Base-by-base conservation (phyloP, 2,797 vertebrate species). In the Esox lucius region DNA sequence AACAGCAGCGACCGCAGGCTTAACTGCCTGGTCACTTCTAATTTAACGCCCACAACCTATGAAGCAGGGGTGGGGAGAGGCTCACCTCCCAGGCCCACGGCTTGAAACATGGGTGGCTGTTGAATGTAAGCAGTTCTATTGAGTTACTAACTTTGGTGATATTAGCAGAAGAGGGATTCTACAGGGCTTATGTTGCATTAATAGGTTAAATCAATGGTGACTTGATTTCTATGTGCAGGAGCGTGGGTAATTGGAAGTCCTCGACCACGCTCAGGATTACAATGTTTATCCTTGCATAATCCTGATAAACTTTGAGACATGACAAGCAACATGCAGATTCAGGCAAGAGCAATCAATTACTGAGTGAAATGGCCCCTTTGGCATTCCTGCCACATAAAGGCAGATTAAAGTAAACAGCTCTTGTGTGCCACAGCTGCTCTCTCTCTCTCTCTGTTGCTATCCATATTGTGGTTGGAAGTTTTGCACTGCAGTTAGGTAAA, bases 221-320 rank as follows among this genome's bases (percentile, higher is more conserved):
- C 89, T 90, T 89, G 91, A 87, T 90, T 91, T 91, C 87, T 87
- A 31, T 87, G 85, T 86, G 81, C 85, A 85, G 85, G 81, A 59
- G 82, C 72, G 12, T 88, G 86, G 90, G 90, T 91, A 91, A 92
- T 90, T 92, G 87, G 88, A 90, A 91, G 87, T 92, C 88, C 86
- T 78, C 87, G 84, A 89, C 88, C 91, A 90, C 85, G 88, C 84
- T 48, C 74, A 82, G 88, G 89, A 91, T 91, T 91, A 91, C 79
- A 83, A 82, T 88, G 88, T 92, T 92, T 91, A 92, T 93, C 90
- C 89, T 90, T 69, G 79, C 82, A 89, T 91, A 92, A 93, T 91
- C 91, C 90, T 81, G 84, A 91, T 92, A 90, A 92, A 93, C 87
- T 91, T 90, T 90, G 90, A 91, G 90, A 91, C 87, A 87, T 88